Conservation (phyloP, 2,888 invertebrate species). For the Agrypnus murinus region DNA sequence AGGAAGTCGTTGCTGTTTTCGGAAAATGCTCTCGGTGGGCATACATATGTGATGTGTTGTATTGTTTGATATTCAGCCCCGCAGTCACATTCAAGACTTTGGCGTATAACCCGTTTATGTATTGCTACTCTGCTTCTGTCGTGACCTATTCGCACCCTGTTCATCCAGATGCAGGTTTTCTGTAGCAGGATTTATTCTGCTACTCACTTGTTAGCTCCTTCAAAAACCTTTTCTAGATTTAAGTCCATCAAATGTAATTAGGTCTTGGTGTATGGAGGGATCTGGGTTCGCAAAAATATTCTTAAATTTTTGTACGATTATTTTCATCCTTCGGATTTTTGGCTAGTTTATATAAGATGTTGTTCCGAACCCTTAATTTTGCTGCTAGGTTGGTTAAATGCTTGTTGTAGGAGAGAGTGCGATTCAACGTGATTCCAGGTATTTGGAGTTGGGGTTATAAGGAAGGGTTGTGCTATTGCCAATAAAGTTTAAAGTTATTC, state of each 20-base stretch:
- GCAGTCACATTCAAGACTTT: too few species aligned
- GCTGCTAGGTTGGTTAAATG: neutral
- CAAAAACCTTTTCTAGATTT: constrained; percentile 6
- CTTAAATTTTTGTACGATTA: constrained; percentile 1
- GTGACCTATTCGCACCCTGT: too few species aligned
- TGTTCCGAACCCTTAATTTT: constrained; percentile 6
- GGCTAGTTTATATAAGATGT: constrained; percentile 9
- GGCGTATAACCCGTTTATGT: too few species aligned
- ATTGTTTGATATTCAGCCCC: too few species aligned
- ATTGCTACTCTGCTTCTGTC: too few species aligned
- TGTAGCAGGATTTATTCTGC: too few species aligned
- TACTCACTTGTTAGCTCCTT: too few species aligned
- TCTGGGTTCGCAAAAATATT: neutral
- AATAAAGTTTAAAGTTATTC: constrained; percentile 13
- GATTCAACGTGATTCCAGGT: constrained; percentile 2
- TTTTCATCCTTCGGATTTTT: constrained; percentile 13
- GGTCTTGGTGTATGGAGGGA: constrained; percentile 13
- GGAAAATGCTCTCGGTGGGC: too few species aligned
- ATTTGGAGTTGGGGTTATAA: constrained; percentile 1
- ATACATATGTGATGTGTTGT: too few species aligned
- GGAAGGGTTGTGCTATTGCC: constrained; percentile 16
- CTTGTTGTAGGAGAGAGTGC: neutral
- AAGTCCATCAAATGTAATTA: constrained; percentile 8
- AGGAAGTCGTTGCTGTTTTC: too few species aligned
- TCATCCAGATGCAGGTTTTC: too few species aligned